Evolutionary conservation across 2,797 vertebrate species (phyloP).

Genomic region (Carcharodon carcharias): DNA sequence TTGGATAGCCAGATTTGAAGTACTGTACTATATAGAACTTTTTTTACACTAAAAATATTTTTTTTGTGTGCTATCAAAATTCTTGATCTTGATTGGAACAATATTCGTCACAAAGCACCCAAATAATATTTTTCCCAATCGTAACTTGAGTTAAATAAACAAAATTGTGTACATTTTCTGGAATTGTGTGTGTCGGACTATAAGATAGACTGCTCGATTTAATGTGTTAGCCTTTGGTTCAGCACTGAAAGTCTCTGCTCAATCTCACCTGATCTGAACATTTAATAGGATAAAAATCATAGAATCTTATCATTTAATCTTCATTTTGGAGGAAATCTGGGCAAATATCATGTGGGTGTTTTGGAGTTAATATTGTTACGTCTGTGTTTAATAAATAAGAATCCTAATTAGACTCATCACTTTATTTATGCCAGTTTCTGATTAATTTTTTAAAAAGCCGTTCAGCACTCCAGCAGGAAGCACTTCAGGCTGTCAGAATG

Average conservation of each 20-base stretch:
- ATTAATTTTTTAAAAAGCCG: background rate
- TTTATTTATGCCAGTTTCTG: background rate
- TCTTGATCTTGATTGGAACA: background rate
- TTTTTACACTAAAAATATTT: background rate
- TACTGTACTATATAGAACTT: too few species aligned
- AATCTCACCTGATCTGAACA: background rate
- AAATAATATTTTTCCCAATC: background rate
- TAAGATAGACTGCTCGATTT: background rate
- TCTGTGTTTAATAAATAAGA: background rate
- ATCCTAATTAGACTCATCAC: conserved; percentile 4
- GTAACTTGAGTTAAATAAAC: background rate
- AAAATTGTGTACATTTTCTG: background rate
- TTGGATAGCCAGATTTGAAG: too few species aligned
- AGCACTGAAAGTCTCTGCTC: background rate
- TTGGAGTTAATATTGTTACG: too few species aligned
- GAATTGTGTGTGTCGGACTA: background rate
- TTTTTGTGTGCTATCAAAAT: background rate
- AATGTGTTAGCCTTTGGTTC: background rate
- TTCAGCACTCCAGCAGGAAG: background rate
- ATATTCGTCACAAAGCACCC: background rate
- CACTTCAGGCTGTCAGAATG: background rate
- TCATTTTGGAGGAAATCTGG: background rate
- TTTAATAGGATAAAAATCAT: background rate
- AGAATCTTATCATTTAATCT: background rate
- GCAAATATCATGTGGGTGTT: too few species aligned